Base-by-base conservation (phyloP, 2,888 invertebrate species). In the Strigamia crassipes region DNA sequence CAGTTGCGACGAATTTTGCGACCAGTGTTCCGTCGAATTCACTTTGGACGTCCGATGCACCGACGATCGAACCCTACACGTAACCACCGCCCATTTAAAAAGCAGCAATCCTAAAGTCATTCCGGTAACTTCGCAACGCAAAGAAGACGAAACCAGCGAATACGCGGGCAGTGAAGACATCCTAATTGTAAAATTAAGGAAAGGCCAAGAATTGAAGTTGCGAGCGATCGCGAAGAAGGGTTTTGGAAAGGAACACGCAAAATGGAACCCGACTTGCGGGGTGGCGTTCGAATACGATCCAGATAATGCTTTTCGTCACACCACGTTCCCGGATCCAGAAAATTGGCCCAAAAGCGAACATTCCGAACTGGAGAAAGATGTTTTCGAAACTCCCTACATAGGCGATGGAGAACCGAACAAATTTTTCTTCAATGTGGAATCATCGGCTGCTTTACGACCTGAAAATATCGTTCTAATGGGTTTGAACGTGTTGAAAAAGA, bases 291-390 rank as follows among this genome's bases (percentile, higher is more conserved):
- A 99, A 88, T 99, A 99, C 89, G 99, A 99, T 89, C 99, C 99
- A 0, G 99, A 99, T 87, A 99, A 99, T 89, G 90, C 94, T 0
- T 94, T 99, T 92, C 91, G 96, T 61, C 99, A 99, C 87, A 99
- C 99, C 1, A 90, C 97, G 46, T 97, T 91, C 86, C 97, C 98
- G 0, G 97, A 96, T 87, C 97, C 98, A 3, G 97, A 98, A 86
- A 98, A 99, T 88, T 99, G 98, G 98, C 99, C 98, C 0, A 97
- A 97, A 88, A 98, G 97, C 89, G 98, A 99, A 90, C 96, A 96
- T 87, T 93, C 95, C 13, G 96, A 97, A 88, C 88, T 98, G 18
- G 95, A 95, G 84, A 96, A 97, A 86, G 94, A 95, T 86, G 94
- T 95, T 87, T 94, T 90, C 89, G 96, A 99, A 89, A 99, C 96